A percentile compares a stretch with the other conserved stretches of the same genome.
phyloP scores from a whole-genome alignment of 2,797 vertebrate species.

The Sebastolobus alascanus region DNA sequence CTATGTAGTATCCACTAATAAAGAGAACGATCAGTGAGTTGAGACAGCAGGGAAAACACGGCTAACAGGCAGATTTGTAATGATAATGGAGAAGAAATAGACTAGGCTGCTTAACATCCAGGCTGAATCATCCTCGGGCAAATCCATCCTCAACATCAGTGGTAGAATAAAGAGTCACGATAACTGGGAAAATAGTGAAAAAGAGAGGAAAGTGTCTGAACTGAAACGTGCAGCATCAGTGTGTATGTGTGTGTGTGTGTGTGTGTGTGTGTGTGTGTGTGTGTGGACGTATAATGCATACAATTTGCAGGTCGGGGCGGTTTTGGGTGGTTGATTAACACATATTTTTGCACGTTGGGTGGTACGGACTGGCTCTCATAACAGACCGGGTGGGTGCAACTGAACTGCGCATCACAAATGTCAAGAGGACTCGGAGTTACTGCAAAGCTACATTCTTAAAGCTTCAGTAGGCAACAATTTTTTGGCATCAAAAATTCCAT shows the following conservation, averaged over 20 bases:
- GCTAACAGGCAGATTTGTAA: conserved; percentile 85
- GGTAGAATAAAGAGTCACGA: conserved; percentile 26
- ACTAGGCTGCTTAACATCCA: conserved; percentile 72
- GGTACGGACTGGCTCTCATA: too few species aligned
- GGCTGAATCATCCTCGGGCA: conserved; percentile 69
- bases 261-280: conserved; percentile 11
- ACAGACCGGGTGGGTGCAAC: too few species aligned
- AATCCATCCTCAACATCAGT: conserved; percentile 61
- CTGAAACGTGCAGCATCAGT: conserved; percentile 60
- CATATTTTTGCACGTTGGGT: too few species aligned
- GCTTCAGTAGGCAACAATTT: too few species aligned
- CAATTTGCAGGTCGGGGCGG: accelerated
- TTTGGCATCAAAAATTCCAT: too few species aligned
- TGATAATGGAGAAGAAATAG: conserved; percentile 79
- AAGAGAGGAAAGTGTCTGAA: conserved; percentile 29
- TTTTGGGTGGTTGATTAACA: too few species aligned
- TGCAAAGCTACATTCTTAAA: too few species aligned
- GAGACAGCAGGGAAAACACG: conserved; percentile 81
- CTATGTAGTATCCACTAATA: conserved; percentile 85
- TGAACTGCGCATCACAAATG: too few species aligned
- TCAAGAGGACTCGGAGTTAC: too few species aligned
- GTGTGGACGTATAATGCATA: conserved; percentile 1
- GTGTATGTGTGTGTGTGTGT: conserved; percentile 13
- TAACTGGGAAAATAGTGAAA: conserved; percentile 36
- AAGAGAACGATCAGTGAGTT: conserved; percentile 82